Evolutionary conservation across 2,113 vertebrate species (phyloP).

Genomic region (Paracyprichromis sp.): DNA sequence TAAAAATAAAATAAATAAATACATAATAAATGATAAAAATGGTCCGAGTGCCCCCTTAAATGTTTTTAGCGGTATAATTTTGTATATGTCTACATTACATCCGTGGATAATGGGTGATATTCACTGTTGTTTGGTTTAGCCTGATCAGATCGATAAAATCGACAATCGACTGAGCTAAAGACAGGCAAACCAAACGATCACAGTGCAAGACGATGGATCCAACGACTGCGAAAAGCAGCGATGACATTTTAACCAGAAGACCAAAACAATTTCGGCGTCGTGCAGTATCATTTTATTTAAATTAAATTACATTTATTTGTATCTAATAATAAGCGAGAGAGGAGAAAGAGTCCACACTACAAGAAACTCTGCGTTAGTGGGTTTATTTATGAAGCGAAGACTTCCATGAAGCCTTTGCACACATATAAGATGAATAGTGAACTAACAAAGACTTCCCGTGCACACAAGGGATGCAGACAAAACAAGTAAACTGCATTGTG

Average conservation of each 20-base stretch:
- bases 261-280: background rate
- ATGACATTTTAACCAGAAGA: background rate
- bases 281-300: background rate
- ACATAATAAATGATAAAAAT: background rate
- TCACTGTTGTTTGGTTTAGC: background rate
- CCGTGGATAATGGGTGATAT: background rate
- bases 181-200: slow-evolving; percentile 27
- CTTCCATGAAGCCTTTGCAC: background rate
- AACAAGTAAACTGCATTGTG: background rate
- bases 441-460: background rate
- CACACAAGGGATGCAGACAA: background rate
- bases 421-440: background rate
- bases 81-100: background rate
- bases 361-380: background rate
- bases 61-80: background rate
- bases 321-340: background rate
- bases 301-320: background rate
- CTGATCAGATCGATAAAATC: background rate
- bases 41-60: background rate
- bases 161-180: background rate
- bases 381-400: background rate
- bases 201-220: slow-evolving; percentile 1
- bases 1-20: background rate
- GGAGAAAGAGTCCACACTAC: background rate
- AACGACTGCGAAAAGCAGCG: background rate